These are phyloP conservation scores for Pyrochroa serraticornis DNA, from an alignment of 2,888 invertebrate species.

Conservation along the genomic window DNA sequence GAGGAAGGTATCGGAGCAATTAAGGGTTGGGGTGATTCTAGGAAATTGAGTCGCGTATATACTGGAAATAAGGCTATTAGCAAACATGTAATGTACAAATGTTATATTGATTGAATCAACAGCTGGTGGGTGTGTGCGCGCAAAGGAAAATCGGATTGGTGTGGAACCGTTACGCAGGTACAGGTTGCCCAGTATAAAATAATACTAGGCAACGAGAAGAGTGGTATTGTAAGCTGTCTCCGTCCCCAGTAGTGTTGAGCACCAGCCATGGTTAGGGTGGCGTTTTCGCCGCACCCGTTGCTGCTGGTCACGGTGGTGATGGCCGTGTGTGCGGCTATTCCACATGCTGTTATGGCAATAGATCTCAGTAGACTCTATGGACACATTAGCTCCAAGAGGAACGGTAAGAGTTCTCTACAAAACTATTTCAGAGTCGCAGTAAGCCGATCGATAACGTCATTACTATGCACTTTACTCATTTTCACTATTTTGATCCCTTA, in stretches of 20 bases:
- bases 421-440: constrained; percentile 42
- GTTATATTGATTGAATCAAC: constrained; percentile 38
- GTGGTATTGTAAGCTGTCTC: constrained; percentile 50
- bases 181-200: constrained; percentile 43
- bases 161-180: constrained; percentile 46
- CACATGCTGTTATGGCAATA: constrained; percentile 71
- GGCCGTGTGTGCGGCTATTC: constrained; percentile 69
- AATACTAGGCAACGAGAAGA: constrained; percentile 43
- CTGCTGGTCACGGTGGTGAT: constrained; percentile 62
- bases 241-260: constrained; percentile 45
- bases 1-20: too few species aligned
- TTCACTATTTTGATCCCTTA: too few species aligned
- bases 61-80: background rate
- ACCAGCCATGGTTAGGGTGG: constrained; percentile 57
- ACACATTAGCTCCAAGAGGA: constrained; percentile 73
- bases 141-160: constrained; percentile 39
- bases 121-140: constrained; percentile 50
- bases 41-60: too few species aligned
- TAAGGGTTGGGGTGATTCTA: too few species aligned
- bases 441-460: constrained; percentile 43
- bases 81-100: background rate
- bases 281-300: constrained; percentile 54
- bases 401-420: constrained; percentile 63
- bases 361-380: constrained; percentile 84
- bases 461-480: constrained; percentile 28